phyloP scores from a whole-genome alignment of 2,797 vertebrate genomes.

The Helicolenus hilgendorfi region DNA sequence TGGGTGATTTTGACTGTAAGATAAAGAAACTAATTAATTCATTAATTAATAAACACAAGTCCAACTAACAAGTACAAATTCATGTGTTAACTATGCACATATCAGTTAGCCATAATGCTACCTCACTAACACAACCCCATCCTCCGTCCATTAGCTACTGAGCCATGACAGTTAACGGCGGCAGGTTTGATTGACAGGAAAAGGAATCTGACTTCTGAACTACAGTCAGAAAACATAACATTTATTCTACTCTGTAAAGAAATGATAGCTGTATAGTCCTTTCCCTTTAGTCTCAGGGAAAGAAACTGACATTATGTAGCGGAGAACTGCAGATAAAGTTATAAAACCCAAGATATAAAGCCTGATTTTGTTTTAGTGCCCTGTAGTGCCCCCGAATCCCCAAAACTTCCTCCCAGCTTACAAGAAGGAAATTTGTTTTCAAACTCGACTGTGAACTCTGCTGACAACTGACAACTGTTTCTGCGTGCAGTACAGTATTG shows the following conservation, averaged over 20 bases:
- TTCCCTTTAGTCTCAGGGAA: neutral
- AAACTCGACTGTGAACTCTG: constrained; percentile 54
- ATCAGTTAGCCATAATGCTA: neutral
- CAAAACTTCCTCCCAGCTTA: constrained; percentile 24
- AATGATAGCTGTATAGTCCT: neutral
- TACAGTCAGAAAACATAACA: neutral
- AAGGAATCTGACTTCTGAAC: neutral
- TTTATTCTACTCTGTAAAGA: neutral
- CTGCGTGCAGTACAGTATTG: constrained; percentile 33
- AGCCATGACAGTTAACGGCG: neutral
- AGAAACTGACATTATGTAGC: neutral
- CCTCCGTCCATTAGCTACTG: neutral
- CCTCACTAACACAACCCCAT: neutral
- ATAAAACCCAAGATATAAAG: constrained; percentile 11
- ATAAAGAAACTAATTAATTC: neutral
- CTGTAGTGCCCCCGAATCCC: constrained; percentile 15
- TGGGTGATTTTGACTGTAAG: neutral
- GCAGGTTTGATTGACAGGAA: neutral
- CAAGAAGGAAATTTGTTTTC: constrained; percentile 61
- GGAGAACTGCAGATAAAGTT: constrained; percentile 13
- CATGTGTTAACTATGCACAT: neutral
- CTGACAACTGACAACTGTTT: constrained; percentile 67
- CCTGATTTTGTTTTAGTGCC: constrained; percentile 24
- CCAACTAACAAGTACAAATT: neutral
- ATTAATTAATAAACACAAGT: neutral